A percentile compares a stretch with the other conserved stretches of the same genome.
Conservation (phyloP, 2,113 vertebrate species). For the Aegithalos caudatus region DNA sequence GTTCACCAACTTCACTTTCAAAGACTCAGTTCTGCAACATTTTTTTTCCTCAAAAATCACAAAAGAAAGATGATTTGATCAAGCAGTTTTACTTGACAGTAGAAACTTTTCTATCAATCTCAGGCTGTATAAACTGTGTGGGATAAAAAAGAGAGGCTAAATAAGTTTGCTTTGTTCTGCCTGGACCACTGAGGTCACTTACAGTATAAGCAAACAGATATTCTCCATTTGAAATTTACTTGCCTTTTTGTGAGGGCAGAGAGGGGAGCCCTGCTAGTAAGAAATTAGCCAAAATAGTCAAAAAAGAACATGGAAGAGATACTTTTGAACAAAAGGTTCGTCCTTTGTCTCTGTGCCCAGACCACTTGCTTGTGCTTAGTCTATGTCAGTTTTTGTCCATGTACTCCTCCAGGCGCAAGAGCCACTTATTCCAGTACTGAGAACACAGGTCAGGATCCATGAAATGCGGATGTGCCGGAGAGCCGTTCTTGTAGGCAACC, state of each 20-base stretch:
- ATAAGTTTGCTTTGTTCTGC: neutral
- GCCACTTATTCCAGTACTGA: slow-evolving; percentile 89
- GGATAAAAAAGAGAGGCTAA: neutral
- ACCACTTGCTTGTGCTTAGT: neutral
- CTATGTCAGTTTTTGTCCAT: slow-evolving; percentile 56
- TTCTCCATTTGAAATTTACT: neutral
- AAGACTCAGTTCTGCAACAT: neutral
- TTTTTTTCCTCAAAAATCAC: neutral
- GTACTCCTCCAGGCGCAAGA: slow-evolving; percentile 86
- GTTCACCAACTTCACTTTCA: neutral
- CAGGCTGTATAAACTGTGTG: neutral
- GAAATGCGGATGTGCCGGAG: slow-evolving; percentile 85
- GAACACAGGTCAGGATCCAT: slow-evolving; percentile 78
- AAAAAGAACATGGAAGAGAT: neutral
- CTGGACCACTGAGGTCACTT: neutral
- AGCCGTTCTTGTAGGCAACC: slow-evolving; percentile 91
- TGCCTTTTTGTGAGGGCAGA: neutral
- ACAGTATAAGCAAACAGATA: neutral
- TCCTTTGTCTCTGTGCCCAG: neutral
- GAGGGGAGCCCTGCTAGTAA: neutral
- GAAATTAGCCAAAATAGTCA: neutral
- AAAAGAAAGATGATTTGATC: neutral
- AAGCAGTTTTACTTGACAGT: neutral
- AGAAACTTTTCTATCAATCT: neutral
- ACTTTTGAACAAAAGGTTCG: neutral